A percentile compares a stretch with the other conserved stretches of the same genome.
These are phyloP conservation scores for Diploscapter pachys DNA, from an alignment of 1,140 invertebrate species.

Conservation along the genomic window DNA sequence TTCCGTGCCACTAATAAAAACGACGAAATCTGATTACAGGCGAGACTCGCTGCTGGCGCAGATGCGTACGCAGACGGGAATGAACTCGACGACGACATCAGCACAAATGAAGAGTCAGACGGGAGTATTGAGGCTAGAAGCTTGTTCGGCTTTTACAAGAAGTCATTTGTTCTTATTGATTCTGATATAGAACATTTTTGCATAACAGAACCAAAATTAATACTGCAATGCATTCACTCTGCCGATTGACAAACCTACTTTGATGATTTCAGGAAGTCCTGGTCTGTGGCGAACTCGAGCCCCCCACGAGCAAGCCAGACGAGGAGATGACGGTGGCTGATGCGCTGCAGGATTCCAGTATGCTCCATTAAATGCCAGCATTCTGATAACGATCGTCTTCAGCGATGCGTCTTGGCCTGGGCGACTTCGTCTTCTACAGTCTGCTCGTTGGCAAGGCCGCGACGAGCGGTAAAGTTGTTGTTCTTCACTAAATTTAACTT, in stretches of 20 bases:
- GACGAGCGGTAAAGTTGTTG: conserved; percentile 72
- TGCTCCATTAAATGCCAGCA: background rate
- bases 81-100: too few species aligned
- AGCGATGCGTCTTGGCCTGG: conserved; percentile 72
- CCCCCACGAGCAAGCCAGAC: background rate
- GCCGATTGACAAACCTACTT: background rate
- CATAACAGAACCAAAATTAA: too few species aligned
- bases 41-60: too few species aligned
- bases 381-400: conserved; percentile 13
- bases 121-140: too few species aligned
- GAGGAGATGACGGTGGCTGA: conserved; percentile 22
- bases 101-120: too few species aligned
- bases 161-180: too few species aligned
- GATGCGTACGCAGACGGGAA: too few species aligned
- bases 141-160: too few species aligned
- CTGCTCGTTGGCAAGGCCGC: conserved; percentile 96
- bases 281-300: background rate
- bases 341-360: conserved; percentile 28
- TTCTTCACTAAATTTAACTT: too few species aligned
- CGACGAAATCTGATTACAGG: too few species aligned
- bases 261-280: background rate
- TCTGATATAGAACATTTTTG: too few species aligned
- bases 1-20: too few species aligned
- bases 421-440: conserved; percentile 99
- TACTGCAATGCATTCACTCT: background rate